phyloP scores from a whole-genome alignment of 2,797 vertebrate species.

The Lithobates pipiens region DNA sequence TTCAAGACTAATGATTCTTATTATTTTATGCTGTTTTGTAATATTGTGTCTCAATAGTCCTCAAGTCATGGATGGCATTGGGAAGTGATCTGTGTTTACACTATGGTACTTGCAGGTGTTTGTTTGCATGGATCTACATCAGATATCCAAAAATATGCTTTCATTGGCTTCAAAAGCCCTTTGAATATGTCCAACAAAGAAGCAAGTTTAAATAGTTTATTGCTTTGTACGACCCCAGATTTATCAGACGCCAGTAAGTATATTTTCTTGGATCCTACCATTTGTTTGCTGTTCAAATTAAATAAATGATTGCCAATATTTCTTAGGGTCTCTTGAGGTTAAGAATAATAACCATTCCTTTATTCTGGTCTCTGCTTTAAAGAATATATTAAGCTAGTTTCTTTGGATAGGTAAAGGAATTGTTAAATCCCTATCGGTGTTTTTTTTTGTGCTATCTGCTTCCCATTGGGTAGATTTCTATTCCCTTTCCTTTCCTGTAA shows the following conservation, averaged over 20 bases:
- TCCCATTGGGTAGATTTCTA: too few species aligned
- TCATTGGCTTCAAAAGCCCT: conserved; percentile 66
- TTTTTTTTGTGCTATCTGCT: too few species aligned
- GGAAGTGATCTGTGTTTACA: conserved; percentile 64
- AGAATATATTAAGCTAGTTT: too few species aligned
- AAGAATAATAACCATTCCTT: too few species aligned
- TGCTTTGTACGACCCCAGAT: conserved; percentile 64
- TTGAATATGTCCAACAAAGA: conserved; percentile 13
- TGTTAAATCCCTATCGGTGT: too few species aligned
- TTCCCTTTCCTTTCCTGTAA: too few species aligned
- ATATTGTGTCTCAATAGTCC: conserved; percentile 4
- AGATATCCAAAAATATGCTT: conserved; percentile 69
- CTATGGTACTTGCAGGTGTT: conserved; percentile 65
- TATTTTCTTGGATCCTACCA: neutral
- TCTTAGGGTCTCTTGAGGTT: too few species aligned
- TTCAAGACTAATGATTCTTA: too few species aligned
- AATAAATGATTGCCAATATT: too few species aligned
- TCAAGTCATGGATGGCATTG: conserved; percentile 58
- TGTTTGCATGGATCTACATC: conserved; percentile 67
- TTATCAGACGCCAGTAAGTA: conserved; percentile 62
- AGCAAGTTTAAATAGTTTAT: conserved; percentile 65
- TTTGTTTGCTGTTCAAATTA: neutral
- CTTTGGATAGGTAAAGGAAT: too few species aligned
- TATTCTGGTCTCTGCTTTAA: too few species aligned
- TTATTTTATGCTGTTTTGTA: neutral